A percentile compares a stretch with the other conserved stretches of the same genome.
Conservation (phyloP, 1,140 invertebrate species). For the Aleiodes sp. region DNA sequence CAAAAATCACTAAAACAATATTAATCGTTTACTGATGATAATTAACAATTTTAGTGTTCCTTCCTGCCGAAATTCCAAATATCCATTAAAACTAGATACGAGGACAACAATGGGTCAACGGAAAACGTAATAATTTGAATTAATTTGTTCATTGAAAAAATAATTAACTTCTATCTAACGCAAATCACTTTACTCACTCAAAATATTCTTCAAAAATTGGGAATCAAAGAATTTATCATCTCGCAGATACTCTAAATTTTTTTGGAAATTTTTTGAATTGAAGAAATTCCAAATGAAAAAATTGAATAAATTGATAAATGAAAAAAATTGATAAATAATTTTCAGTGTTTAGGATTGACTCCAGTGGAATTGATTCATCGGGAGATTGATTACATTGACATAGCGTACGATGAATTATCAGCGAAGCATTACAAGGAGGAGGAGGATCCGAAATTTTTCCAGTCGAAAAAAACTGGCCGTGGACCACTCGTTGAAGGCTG, state of each 20-base stretch:
- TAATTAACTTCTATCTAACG: too few relatives aligned
- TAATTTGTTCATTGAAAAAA: too few relatives aligned
- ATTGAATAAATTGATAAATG: neutral
- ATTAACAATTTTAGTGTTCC: constrained; percentile 79
- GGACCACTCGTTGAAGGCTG: constrained; percentile 86
- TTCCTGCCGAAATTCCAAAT: constrained; percentile 90
- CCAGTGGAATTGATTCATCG: constrained; percentile 78
- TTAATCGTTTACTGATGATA: constrained; percentile 34
- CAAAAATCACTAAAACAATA: constrained; percentile 25
- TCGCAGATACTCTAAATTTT: too few relatives aligned
- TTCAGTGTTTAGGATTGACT: constrained; percentile 79
- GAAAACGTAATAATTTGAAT: constrained; percentile 96
- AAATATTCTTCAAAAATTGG: too few relatives aligned
- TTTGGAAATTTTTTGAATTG: too few relatives aligned
- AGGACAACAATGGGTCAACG: constrained; percentile 87
- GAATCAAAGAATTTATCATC: too few relatives aligned
- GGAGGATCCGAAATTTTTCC: constrained; percentile 86
- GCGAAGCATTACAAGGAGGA: constrained; percentile 90
- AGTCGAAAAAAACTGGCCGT: constrained; percentile 83
- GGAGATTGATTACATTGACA: constrained; percentile 85
- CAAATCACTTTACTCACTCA: too few relatives aligned
- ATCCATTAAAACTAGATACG: constrained; percentile 88
- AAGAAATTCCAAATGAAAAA: neutral
- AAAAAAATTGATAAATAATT: constrained; percentile 18
- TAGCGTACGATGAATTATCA: constrained; percentile 86